Evolutionary conservation across 2,113 vertebrate genomes (phyloP).

Genomic region (Clarias magur): DNA sequence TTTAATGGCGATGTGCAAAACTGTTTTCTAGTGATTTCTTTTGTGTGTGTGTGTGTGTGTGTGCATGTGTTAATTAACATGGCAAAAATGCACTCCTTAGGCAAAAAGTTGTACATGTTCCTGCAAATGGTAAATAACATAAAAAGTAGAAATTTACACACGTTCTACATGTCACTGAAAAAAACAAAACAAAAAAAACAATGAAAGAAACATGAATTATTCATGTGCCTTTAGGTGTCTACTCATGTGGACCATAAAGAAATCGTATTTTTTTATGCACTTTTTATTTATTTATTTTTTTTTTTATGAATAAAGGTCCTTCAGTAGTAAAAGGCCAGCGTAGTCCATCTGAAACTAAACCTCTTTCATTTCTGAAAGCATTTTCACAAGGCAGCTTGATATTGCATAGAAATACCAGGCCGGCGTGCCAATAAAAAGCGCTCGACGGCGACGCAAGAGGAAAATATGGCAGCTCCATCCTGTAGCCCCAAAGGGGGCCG

Average conservation of each 20-base stretch:
- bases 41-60: no score
- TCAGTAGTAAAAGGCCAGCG: not conserved
- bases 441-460: slow-evolving; percentile 24
- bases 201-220: slow-evolving; percentile 51
- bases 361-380: not conserved
- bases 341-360: not conserved
- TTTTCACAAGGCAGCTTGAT: not conserved
- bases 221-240: slow-evolving; percentile 42
- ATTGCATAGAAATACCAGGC: slow-evolving; percentile 10
- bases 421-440: slow-evolving; percentile 10
- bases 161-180: slow-evolving; percentile 30
- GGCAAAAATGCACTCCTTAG: not conserved
- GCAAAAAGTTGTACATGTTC: slow-evolving; percentile 35
- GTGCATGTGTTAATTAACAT: slow-evolving; percentile 43
- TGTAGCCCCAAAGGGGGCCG: slow-evolving; percentile 39
- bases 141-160: slow-evolving; percentile 48
- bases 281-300: not conserved
- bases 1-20: slow-evolving; percentile 53
- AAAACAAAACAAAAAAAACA: slow-evolving; percentile 12
- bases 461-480: slow-evolving; percentile 37
- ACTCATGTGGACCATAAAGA: slow-evolving; percentile 22
- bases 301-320: slow-evolving; percentile 26
- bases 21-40: slow-evolving; percentile 36
- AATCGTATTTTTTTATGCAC: not conserved
- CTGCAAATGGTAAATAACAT: slow-evolving; percentile 41